Conservation (phyloP, 2,888 invertebrate species). For the Pyrochroa serraticornis region DNA sequence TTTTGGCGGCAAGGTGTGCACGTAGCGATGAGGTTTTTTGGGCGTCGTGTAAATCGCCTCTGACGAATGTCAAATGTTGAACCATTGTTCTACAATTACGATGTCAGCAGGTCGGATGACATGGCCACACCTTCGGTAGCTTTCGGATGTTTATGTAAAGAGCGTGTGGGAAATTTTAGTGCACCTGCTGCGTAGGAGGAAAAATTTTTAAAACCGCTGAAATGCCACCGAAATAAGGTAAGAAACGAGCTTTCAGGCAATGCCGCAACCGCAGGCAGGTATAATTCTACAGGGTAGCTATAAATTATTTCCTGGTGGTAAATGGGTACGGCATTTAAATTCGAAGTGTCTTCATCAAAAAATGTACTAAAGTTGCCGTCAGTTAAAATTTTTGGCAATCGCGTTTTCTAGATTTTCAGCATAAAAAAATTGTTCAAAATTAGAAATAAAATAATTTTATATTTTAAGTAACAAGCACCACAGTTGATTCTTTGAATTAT, state of each 20-base stretch:
- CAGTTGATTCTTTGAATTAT: too few relatives aligned
- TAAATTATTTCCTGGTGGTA: not conserved
- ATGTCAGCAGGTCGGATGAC: conserved; percentile 32
- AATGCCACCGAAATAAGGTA: too few relatives aligned
- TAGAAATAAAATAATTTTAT: too few relatives aligned
- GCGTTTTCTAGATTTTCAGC: too few relatives aligned
- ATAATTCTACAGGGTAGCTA: not conserved
- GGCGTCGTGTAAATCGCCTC: conserved; percentile 23
- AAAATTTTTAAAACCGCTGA: conserved; percentile 5
- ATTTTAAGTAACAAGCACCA: too few relatives aligned
- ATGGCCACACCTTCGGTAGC: conserved; percentile 25
- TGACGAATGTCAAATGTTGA: conserved; percentile 34
- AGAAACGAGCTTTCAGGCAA: not conserved
- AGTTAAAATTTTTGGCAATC: too few relatives aligned
- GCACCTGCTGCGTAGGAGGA: conserved; percentile 13
- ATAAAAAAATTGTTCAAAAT: too few relatives aligned
- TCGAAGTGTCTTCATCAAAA: not conserved
- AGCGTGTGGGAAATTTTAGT: conserved; percentile 18
- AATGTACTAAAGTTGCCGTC: too few relatives aligned
- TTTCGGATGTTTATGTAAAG: conserved; percentile 25
- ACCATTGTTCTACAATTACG: conserved; percentile 38
- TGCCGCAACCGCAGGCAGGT: too few relatives aligned
- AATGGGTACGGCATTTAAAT: not conserved
- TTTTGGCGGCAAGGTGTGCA: conserved; percentile 21
- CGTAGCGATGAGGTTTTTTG: conserved; percentile 19